phyloP scores from a whole-genome alignment of 2,797 vertebrate genomes.

The Okamejei kenojei region DNA sequence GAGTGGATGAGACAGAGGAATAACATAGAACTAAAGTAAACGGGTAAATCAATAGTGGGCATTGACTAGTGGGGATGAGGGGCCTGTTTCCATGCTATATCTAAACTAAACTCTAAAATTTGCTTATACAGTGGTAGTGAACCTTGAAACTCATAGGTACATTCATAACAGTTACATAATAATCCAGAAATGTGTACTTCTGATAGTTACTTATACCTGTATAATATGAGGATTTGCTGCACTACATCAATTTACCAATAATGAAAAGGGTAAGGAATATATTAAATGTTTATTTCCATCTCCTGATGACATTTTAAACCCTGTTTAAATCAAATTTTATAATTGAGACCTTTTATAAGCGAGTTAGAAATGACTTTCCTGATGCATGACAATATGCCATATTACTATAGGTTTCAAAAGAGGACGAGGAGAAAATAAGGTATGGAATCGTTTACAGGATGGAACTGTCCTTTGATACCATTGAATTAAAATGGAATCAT shows the following conservation, averaged over 20 bases:
- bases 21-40: no score
- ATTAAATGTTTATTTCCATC: not conserved
- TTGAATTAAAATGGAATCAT: not conserved
- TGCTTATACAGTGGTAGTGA: not conserved
- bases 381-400: not conserved
- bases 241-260: not conserved
- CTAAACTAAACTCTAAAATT: no score
- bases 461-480: not conserved
- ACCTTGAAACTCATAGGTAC: not conserved
- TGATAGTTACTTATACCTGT: not conserved
- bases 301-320: not conserved
- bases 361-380: not conserved
- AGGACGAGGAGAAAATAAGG: not conserved
- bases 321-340: not conserved
- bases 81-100: no score
- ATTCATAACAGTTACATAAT: not conserved
- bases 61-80: no score
- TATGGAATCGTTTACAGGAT: not conserved
- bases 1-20: no score
- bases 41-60: no score
- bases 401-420: not conserved
- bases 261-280: not conserved
- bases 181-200: not conserved
- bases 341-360: not conserved
- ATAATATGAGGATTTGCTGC: not conserved